phyloP scores from a whole-genome alignment of 2,113 vertebrate species.

The Silurus meridionalis region DNA sequence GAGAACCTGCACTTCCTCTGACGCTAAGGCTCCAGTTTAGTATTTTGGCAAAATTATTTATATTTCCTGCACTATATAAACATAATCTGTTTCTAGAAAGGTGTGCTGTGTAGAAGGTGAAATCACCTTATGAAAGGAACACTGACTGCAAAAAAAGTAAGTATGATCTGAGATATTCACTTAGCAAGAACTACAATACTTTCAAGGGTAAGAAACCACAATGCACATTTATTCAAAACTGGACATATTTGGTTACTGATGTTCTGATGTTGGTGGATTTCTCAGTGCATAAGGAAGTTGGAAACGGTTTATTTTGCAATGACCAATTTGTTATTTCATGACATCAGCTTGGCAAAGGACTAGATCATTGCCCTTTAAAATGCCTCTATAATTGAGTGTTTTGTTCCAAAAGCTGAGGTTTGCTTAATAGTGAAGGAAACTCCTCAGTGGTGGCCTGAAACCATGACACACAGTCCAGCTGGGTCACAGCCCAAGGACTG shows the following conservation, averaged over 20 bases:
- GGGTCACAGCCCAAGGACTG: conserved; percentile 11
- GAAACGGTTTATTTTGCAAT: conserved; percentile 12
- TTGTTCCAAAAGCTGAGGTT: conserved; percentile 52
- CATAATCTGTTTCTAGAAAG: neutral
- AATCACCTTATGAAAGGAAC: conserved; percentile 1
- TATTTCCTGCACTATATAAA: neutral
- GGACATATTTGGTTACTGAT: conserved; percentile 17
- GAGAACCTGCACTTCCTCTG: conserved; percentile 1
- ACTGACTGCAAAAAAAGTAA: neutral
- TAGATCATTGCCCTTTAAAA: conserved; percentile 48
- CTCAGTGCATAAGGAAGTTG: neutral
- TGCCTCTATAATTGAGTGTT: conserved; percentile 44
- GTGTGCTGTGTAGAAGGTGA: neutral
- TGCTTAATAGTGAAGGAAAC: conserved; percentile 50
- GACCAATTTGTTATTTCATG: conserved; percentile 36
- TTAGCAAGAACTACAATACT: neutral
- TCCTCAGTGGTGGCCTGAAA: conserved; percentile 35
- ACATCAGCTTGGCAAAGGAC: conserved; percentile 42
- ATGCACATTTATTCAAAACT: neutral
- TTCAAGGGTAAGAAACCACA: conserved; percentile 6
- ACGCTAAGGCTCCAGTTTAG: neutral
- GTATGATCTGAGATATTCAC: conserved; percentile 21
- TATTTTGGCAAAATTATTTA: neutral
- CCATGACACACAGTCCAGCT: conserved; percentile 34
- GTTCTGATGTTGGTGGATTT: conserved; percentile 34